These are phyloP conservation scores for Protomyctophum bolini DNA, from an alignment of 2,113 vertebrate genomes.

Conservation along the genomic window DNA sequence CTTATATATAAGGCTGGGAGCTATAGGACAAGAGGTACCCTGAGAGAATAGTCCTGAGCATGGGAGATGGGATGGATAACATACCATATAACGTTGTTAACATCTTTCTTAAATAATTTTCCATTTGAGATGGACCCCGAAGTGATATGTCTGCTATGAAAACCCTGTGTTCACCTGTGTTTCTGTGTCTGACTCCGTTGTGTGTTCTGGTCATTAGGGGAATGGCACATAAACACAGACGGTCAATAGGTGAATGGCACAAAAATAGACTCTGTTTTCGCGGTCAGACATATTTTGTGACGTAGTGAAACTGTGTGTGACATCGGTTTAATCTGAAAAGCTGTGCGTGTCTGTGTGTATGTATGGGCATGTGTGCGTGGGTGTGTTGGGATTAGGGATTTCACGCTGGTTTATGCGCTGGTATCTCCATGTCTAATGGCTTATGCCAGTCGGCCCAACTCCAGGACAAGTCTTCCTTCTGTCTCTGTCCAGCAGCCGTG, in stretches of 20 bases:
- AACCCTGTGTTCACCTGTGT: too few species aligned
- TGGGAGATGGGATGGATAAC: too few species aligned
- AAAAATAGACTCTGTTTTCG: slow-evolving; percentile 35
- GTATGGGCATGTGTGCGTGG: slow-evolving; percentile 12
- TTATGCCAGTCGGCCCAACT: slow-evolving; percentile 47
- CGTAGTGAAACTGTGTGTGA: slow-evolving; percentile 20
- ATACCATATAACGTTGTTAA: too few species aligned
- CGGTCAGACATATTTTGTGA: slow-evolving; percentile 20
- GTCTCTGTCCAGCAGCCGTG: slow-evolving; percentile 9
- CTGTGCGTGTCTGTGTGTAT: slow-evolving; percentile 31
- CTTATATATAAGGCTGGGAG: too few species aligned
- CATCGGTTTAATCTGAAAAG: background rate
- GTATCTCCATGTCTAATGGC: slow-evolving; percentile 70
- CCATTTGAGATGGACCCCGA: too few species aligned
- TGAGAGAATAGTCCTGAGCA: too few species aligned
- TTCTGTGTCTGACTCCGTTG: too few species aligned
- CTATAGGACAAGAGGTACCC: too few species aligned
- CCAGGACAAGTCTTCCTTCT: slow-evolving; percentile 18
- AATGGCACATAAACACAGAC: too few species aligned
- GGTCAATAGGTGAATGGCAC: slow-evolving; percentile 2
- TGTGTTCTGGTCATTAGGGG: too few species aligned
- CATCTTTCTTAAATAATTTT: too few species aligned
- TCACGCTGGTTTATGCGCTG: slow-evolving; percentile 59
- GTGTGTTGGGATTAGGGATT: slow-evolving; percentile 64
- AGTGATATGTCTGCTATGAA: too few species aligned